Percentiles rank a stretch among this genome's conserved stretches.
Evolutionary conservation across 1,140 invertebrate genomes (phyloP).

Genomic region (Ostrea edulis): DNA sequence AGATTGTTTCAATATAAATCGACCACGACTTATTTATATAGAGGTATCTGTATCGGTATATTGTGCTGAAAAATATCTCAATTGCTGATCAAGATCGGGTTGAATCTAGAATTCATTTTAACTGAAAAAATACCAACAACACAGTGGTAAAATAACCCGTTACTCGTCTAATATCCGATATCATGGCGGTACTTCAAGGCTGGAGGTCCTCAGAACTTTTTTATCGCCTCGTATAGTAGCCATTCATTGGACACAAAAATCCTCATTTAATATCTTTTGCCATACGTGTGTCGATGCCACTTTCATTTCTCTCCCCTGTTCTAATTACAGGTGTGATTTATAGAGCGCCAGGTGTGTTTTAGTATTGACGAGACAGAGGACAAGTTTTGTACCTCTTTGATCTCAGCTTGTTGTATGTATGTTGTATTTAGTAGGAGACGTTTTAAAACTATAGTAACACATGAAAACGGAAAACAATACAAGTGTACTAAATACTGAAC

Average conservation of each 20-base stretch:
- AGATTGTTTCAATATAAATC: too few relatives aligned
- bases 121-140: too few relatives aligned
- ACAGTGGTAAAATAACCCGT: too few relatives aligned
- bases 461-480: background rate
- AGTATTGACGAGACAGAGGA: constrained; percentile 9
- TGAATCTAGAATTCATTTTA: too few relatives aligned
- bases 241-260: background rate
- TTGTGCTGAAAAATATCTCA: too few relatives aligned
- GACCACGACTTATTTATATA: too few relatives aligned
- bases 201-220: constrained; percentile 24
- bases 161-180: background rate
- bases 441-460: background rate
- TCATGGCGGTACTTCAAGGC: constrained; percentile 19
- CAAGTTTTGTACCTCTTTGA: background rate
- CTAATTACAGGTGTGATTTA: constrained; percentile 36
- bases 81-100: too few relatives aligned
- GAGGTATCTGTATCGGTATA: too few relatives aligned
- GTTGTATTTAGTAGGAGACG: background rate
- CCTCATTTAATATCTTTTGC: background rate
- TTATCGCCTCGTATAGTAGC: constrained; percentile 24
- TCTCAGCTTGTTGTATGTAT: background rate
- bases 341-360: constrained; percentile 31
- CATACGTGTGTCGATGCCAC: constrained; percentile 1
- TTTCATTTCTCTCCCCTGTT: constrained; percentile 4
- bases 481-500: background rate